Base-by-base conservation (phyloP, 2,888 invertebrate genomes). In the Rotaria magnacalcarata region DNA sequence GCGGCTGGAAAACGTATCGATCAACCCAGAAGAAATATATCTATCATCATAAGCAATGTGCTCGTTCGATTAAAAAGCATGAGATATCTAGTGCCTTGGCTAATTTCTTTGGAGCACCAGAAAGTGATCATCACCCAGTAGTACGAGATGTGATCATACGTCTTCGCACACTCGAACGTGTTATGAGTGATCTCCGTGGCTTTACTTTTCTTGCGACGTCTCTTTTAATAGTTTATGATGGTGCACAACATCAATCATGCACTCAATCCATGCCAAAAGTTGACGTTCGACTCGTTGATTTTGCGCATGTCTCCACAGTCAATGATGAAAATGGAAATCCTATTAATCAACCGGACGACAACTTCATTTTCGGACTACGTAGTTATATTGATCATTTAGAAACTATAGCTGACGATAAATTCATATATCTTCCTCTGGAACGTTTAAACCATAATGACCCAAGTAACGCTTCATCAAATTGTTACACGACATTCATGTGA, bases 1-100 rank as follows among this genome's bases (percentile, higher is more conserved):
- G 89, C 58, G 91, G 91, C 19, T 85, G 85, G 87, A 54, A 85
- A 87, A 74, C 84, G 7, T 87, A 85, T 85, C 50, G 74, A 47
- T 14, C 41, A 41, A 21, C 60, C 52, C 43, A 74, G 19, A 27
- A 52, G 11, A 50, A 67, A 41, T 86, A 84, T 85, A 41, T n/a
- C n/a, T 74, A 80, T 85, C 84, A 54, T 58, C 74, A 86, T 52
- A 86, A 85, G 84, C 14, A 27, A 24, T 86, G 84, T 58, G 85
- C 74, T 41, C 74, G 86, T 43, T 54, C 84, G 14, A 47, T 86
- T 16, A 47, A 8, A 19, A 75, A 85, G 74, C 52, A 84, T 14
- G 86, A 86, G 16, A 21, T 86, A 3, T 47, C 74, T n/a, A 85
- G 84, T 24, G 86, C 84, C 27, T 24, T 86, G 6, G 86, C 86